These are phyloP conservation scores for Gracilinanus agilis DNA, from an alignment of 2,113 vertebrate genomes.

Conservation along the genomic window DNA sequence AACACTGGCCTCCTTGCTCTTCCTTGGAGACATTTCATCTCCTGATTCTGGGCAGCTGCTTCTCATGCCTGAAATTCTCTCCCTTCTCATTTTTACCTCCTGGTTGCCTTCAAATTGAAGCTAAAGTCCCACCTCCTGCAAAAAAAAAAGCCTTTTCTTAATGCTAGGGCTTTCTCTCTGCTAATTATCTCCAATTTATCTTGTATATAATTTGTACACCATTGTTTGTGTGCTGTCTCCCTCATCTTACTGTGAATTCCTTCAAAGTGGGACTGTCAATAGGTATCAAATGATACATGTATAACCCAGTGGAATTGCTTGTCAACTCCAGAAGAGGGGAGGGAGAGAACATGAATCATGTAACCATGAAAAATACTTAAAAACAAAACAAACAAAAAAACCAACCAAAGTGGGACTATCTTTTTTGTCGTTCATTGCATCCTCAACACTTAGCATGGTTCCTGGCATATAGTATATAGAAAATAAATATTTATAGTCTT, in stretches of 20 bases:
- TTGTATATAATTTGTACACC: background rate
- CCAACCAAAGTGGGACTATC: background rate
- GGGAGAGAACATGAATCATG: too few species aligned
- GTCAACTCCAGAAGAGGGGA: too few species aligned
- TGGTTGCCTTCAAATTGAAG: background rate
- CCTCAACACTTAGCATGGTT: background rate
- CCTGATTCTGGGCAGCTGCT: background rate
- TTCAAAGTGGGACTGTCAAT: background rate
- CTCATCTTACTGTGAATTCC: background rate
- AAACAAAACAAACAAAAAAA: too few species aligned
- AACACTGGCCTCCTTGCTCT: background rate
- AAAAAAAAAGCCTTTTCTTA: background rate
- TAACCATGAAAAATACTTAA: too few species aligned
- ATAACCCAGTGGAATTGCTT: too few species aligned
- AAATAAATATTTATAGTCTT: background rate
- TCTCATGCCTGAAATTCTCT: background rate
- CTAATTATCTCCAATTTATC: background rate
- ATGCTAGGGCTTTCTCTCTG: background rate
- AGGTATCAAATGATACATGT: too few species aligned
- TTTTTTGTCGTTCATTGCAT: background rate
- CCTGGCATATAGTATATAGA: background rate
- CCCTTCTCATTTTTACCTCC: background rate
- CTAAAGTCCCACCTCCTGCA: background rate
- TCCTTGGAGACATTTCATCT: background rate
- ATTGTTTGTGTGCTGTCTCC: background rate